Base-by-base conservation (phyloP, 2,797 vertebrate genomes). In the Hyperoplus immaculatus region DNA sequence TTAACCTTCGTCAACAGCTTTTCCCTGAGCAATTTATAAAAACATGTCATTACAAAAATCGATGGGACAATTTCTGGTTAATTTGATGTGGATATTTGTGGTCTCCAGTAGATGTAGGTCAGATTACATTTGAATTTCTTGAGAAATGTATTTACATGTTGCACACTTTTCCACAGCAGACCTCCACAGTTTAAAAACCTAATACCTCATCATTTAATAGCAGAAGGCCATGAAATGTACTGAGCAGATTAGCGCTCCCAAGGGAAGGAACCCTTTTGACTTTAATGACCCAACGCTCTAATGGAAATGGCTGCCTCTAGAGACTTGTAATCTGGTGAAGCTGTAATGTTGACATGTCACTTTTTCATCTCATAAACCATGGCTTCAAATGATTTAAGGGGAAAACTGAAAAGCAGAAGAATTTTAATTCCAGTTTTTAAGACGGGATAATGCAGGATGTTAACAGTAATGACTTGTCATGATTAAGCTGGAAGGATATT, bases 191-290 rank as follows among this genome's bases (percentile, higher is more conserved):
- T 43, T 10, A 29, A 61, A 66, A 78, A 55, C 42, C 55, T 74
- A 62, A 72, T 5, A 16, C 50, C 13, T 59, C 21, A 59, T 50
- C 21, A 67, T 45, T 77, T 51, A 74, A 70, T n/a, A 55, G 50
- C 58, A 47, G 53, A 15, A 14, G 0, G 11, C 71, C 56, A 56
- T 72, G 69, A 87, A 80, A 62, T 69, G 36, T 41, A 64, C 58
- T n/a, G 57, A 72, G 78, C 54, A 56, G 53, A 76, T 81, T 85
- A 81, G 59, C 16, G 51, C 66, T 78, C 65, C 70, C 55, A 0
- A 1, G 49, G 56, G 78, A 80, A 82, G 86, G 67, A 79, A 81
- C 76, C 72, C 71, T 61, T 81, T 67, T 69, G 66, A 71, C 84
- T 79, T 54, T 72, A 82, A 86, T 75, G 77, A 81, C 77, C 78